Conservation (phyloP, 2,888 invertebrate species). For the Philereme vetulata region DNA sequence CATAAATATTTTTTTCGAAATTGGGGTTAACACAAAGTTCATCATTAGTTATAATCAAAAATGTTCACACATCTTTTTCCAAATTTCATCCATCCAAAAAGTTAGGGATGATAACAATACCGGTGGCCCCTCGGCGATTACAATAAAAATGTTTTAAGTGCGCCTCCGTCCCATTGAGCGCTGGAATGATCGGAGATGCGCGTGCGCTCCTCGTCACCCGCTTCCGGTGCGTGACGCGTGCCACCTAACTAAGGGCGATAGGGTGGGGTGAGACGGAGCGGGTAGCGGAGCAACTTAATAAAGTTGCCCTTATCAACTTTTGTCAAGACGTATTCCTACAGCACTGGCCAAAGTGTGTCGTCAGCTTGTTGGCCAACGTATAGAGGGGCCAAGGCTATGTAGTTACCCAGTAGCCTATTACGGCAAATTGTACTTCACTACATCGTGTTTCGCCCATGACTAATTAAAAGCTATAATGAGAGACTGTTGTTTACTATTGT, state of each 20-base stretch:
- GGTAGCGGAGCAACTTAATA: slow-evolving; percentile 2
- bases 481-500: too few species aligned
- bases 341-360: too few species aligned
- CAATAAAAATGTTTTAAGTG: slow-evolving; percentile 83
- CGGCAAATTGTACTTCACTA: too few species aligned
- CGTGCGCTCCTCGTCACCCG: slow-evolving; percentile 72
- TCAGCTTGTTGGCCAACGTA: too few species aligned
- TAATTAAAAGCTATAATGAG: too few species aligned
- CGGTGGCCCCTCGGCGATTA: slow-evolving; percentile 57
- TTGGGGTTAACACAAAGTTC: too few species aligned
- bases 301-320: too few species aligned
- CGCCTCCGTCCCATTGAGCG: slow-evolving; percentile 80
- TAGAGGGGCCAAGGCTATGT: too few species aligned
- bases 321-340: too few species aligned
- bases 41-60: slow-evolving; percentile 5
- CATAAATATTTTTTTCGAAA: too few species aligned
- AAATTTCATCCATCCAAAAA: slow-evolving; percentile 29
- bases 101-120: slow-evolving; percentile 58
- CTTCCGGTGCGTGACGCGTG: slow-evolving; percentile 74
- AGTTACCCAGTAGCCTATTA: too few species aligned
- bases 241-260: slow-evolving; percentile 38
- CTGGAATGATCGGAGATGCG: slow-evolving; percentile 58
- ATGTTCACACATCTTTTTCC: slow-evolving; percentile 24
- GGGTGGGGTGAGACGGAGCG: slow-evolving; percentile 9
- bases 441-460: too few species aligned